Evolutionary conservation across 2,888 invertebrate species (phyloP).

Genomic region (Halocaridina rubra): DNA sequence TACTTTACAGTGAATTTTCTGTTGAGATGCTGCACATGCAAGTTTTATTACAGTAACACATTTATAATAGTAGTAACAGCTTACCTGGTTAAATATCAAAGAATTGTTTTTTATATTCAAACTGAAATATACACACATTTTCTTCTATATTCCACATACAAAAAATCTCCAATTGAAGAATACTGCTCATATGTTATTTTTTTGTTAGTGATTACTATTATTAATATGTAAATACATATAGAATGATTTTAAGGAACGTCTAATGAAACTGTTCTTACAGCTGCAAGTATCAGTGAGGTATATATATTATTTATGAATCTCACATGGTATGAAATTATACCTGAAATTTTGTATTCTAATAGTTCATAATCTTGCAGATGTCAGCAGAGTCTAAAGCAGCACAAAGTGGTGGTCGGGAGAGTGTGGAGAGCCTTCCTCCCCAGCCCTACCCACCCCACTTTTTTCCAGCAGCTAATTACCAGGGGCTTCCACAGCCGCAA

Average conservation of each 20-base stretch:
- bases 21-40: no score
- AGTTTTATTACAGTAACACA: no score
- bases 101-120: no score
- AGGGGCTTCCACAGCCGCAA: slow-evolving; percentile 9
- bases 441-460: slow-evolving; percentile 38
- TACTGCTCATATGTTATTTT: no score
- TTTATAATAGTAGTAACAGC: no score
- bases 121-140: no score
- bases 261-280: not conserved
- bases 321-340: not conserved
- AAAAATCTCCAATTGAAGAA: no score
- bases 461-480: slow-evolving; percentile 35
- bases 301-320: not conserved
- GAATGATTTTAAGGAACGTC: not conserved
- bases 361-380: not conserved
- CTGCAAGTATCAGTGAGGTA: not conserved
- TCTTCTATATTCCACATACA: no score
- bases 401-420: slow-evolving; percentile 16
- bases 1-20: no score
- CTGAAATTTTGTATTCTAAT: no score
- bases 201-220: no score
- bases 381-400: slow-evolving; percentile 4
- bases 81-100: no score
- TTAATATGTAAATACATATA: not conserved
- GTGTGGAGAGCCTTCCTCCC: not conserved